Percentiles rank a stretch among this genome's conserved stretches.
These are phyloP conservation scores for Kradibia gibbosae DNA, from an alignment of 1,140 invertebrate genomes.

Conservation along the genomic window DNA sequence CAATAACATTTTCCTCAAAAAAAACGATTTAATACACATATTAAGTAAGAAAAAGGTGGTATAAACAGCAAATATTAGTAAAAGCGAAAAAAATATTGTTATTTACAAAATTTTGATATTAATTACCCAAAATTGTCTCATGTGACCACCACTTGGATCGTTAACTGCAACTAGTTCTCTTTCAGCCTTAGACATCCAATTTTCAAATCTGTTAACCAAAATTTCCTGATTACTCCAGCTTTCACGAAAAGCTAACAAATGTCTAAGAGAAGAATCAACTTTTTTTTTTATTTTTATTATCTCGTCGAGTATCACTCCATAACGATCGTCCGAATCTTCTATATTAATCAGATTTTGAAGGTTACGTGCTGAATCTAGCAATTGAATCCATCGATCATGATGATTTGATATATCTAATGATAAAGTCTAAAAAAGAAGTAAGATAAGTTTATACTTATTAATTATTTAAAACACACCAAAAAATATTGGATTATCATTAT, in stretches of 20 bases:
- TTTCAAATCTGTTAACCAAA: constrained; percentile 80
- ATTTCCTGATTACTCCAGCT: constrained; percentile 83
- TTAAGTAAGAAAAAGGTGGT: no score
- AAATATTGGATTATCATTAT: no score
- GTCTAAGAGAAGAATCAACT: constrained; percentile 79
- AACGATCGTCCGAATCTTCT: constrained; percentile 80
- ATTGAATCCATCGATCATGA: constrained; percentile 81
- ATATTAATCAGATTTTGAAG: constrained; percentile 83
- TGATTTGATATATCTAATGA: constrained; percentile 84
- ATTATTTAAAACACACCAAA: not conserved
- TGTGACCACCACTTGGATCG: constrained; percentile 77
- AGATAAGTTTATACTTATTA: not conserved
- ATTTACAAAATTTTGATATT: no score
- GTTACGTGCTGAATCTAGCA: constrained; percentile 80
- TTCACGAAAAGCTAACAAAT: constrained; percentile 82
- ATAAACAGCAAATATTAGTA: no score
- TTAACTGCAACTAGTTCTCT: constrained; percentile 74
- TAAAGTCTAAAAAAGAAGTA: constrained; percentile 74
- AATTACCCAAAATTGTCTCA: constrained; percentile 84
- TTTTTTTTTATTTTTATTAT: constrained; percentile 82
- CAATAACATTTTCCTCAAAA: no score
- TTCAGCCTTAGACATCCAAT: constrained; percentile 82
- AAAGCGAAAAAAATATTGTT: no score
- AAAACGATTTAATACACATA: no score
- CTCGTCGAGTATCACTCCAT: constrained; percentile 79